Evolutionary conservation across 1,140 invertebrate genomes (phyloP), one percentile per base, ranked within the genome.

Genomic region (Chrysopa pallens): DNA sequence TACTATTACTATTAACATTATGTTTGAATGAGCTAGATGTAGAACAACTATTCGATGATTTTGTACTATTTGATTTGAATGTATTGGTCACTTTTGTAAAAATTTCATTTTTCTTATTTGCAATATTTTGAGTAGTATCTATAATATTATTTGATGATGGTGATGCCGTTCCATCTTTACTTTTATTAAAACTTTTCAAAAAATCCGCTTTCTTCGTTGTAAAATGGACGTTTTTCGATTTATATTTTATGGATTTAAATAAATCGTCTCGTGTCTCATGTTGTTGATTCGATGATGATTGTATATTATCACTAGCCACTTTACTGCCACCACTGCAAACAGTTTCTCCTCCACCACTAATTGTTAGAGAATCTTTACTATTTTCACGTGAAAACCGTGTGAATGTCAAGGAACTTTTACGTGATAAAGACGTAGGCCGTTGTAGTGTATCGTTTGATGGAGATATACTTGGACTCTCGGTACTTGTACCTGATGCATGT

Each of bases 361-460:
- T 13, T 31, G 14, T 27, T n/a, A 38, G 42, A n/a, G 46, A 47
- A 37, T 54, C 50, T 36, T 47, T 42, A n/a, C 45, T 50, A 33
- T 49, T 49, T 29, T 50, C 50, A 36, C 49, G 48, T 39, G 52
- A 52, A 35, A 56, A 50, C 29, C 53, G 45, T 13, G 52, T 52
- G 38, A 50, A 48, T 40, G 57, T 59, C 52, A 59, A 45, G 54
- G 57, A 59, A 56, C 56, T 57, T 43, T 59, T 59, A 38, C 57
- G 40, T 49, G 51, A 23, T 23, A 46, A 40, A 53, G n/a, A 9
- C 23, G 37, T 37, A 29, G 27, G 12, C 17, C 23, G 12, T 14
- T 28, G 8, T 14, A 12, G 47, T 42, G 47, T 28, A 44, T 52
- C 49, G 42, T 42, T 44, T 42, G 52, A 46, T 7, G 40, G 8